Evolutionary conservation across 2,888 invertebrate species (phyloP).

Genomic region (Malthinus flaveolus): DNA sequence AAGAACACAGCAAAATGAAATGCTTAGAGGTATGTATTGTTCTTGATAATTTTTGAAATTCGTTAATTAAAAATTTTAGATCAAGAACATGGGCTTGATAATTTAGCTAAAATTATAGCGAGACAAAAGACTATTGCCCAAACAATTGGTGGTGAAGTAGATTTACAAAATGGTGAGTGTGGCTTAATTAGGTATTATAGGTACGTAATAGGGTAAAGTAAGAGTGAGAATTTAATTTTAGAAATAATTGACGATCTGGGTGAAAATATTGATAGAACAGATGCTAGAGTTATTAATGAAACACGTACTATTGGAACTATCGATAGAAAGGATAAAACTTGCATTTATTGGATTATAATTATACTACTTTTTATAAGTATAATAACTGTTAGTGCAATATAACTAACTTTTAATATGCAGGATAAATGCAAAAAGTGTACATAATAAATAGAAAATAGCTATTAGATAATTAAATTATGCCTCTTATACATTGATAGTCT

Average conservation of each 20-base stretch:
- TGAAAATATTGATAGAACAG: conserved; percentile 71
- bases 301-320: conserved; percentile 69
- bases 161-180: conserved; percentile 72
- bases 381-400: conserved; percentile 60
- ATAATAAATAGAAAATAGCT: too few relatives aligned
- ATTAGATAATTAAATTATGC: too few relatives aligned
- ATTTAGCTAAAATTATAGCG: conserved; percentile 71
- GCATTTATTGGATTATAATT: conserved; percentile 76
- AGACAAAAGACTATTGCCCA: conserved; percentile 77
- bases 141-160: conserved; percentile 75
- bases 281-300: conserved; percentile 67
- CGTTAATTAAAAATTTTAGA: conserved; percentile 55
- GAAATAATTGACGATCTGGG: conserved; percentile 77
- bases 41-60: background rate
- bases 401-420: conserved; percentile 28
- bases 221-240: conserved; percentile 45
- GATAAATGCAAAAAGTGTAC: too few relatives aligned
- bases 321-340: conserved; percentile 70
- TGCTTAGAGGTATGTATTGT: conserved; percentile 58
- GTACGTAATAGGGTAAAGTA: too few relatives aligned
- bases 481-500: too few relatives aligned
- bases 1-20: conserved; percentile 60
- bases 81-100: conserved; percentile 78
- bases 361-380: conserved; percentile 70
- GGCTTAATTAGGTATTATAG: background rate